phyloP scores from a whole-genome alignment of 92 coral and sea anemone species.

The Epizoanthus illoricatus region DNA sequence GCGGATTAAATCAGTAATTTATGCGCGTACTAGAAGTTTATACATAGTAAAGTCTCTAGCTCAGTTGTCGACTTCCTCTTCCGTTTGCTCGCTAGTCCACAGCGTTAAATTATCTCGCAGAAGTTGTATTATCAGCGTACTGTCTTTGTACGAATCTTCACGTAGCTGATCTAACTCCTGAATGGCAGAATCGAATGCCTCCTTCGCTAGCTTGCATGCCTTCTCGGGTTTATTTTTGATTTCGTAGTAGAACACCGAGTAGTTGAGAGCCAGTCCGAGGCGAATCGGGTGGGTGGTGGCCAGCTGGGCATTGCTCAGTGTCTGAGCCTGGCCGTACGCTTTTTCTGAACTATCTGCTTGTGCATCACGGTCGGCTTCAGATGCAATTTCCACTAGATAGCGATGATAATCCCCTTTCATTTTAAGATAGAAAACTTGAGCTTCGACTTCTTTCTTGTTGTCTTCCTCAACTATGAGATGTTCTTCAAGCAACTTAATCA shows the following conservation, averaged over 20 bases:
- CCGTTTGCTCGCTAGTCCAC: slow-evolving; percentile 44
- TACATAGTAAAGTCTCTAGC: slow-evolving; percentile 36
- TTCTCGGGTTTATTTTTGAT: slow-evolving; percentile 22
- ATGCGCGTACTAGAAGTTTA: background rate
- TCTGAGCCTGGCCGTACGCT: slow-evolving; percentile 69
- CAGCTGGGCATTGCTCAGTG: slow-evolving; percentile 33
- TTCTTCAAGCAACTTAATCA: slow-evolving; percentile 65
- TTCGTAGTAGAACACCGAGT: slow-evolving; percentile 61
- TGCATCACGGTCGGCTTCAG: slow-evolving; percentile 14
- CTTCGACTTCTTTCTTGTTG: slow-evolving; percentile 45
- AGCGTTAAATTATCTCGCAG: slow-evolving; percentile 62
- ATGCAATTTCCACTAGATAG: slow-evolving; percentile 80
- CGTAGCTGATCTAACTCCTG: slow-evolving; percentile 48
- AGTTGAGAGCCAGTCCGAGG: slow-evolving; percentile 61
- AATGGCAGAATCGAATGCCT: slow-evolving; percentile 55
- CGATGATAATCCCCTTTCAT: slow-evolving; percentile 99
- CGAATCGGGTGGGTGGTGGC: slow-evolving; percentile 60
- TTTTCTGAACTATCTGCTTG: slow-evolving; percentile 53
- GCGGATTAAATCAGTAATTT: too few relatives aligned
- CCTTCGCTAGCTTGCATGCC: slow-evolving; percentile 56
- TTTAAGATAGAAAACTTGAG: slow-evolving; percentile 90
- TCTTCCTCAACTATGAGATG: slow-evolving; percentile 42
- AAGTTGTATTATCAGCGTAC: slow-evolving; percentile 64
- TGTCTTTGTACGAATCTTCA: slow-evolving; percentile 61
- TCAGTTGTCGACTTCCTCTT: slow-evolving; percentile 51